phyloP scores from a whole-genome alignment of 2,888 invertebrate species.

The Siphonodentalium dalli region DNA sequence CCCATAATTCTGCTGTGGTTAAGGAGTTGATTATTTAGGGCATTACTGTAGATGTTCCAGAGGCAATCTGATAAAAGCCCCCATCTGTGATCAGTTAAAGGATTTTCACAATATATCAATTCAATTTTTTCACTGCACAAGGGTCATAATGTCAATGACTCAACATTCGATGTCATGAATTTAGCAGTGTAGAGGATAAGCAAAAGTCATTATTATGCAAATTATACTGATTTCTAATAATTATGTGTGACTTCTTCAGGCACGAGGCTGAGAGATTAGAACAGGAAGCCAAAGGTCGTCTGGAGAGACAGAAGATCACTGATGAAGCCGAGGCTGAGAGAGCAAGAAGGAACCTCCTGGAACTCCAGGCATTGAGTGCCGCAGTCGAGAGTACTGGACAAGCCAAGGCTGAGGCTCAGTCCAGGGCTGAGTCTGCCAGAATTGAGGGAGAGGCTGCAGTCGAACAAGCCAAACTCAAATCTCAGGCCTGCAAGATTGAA shows the following conservation, averaged over 20 bases:
- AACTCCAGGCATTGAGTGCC: conserved; percentile 66
- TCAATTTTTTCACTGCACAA: no score
- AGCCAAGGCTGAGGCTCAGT: conserved; percentile 68
- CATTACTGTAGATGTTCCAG: no score
- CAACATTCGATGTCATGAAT: not conserved
- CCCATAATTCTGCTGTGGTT: no score
- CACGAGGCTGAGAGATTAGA: conserved; percentile 68
- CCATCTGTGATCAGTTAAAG: no score
- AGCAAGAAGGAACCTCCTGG: conserved; percentile 64
- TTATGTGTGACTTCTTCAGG: conserved; percentile 53
- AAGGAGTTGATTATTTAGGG: no score
- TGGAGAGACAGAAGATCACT: conserved; percentile 67
- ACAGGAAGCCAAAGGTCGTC: conserved; percentile 67
- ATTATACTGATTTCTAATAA: conserved; percentile 9
- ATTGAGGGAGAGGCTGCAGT: conserved; percentile 69
- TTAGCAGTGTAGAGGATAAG: not conserved
- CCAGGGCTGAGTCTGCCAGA: conserved; percentile 66
- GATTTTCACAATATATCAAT: no score
- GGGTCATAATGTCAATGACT: not conserved
- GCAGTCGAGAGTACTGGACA: conserved; percentile 68
- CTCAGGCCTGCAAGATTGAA: conserved; percentile 67
- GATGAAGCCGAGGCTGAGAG: conserved; percentile 68
- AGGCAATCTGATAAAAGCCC: no score
- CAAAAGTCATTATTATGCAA: not conserved
- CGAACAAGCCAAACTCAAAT: conserved; percentile 67